These are phyloP conservation scores for Diorhabda sublineata DNA, from an alignment of 1,140 invertebrate species.

Conservation along the genomic window DNA sequence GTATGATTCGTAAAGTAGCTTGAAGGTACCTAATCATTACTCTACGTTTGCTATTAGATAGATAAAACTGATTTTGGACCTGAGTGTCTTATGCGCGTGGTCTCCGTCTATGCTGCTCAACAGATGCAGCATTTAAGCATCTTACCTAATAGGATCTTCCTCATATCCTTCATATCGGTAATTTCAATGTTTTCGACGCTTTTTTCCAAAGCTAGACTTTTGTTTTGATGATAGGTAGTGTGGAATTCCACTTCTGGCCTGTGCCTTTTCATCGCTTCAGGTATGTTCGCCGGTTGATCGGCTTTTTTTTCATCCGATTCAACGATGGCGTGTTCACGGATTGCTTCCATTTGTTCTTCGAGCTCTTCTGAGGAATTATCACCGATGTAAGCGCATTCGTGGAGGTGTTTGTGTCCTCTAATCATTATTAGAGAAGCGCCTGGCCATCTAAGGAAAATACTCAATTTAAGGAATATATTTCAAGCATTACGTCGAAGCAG, in stretches of 20 bases:
- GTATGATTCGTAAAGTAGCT: too few species aligned
- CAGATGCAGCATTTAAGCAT: too few species aligned
- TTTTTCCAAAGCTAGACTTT: conserved; percentile 28
- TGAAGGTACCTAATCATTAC: too few species aligned
- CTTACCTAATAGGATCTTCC: conserved; percentile 38
- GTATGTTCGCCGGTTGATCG: conserved; percentile 46
- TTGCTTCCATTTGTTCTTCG: conserved; percentile 58
- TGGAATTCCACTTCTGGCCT: conserved; percentile 47
- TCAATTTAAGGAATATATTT: neutral
- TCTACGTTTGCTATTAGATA: too few species aligned
- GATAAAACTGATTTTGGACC: too few species aligned
- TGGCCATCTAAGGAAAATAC: conserved; percentile 57
- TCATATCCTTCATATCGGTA: conserved; percentile 48
- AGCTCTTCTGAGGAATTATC: conserved; percentile 70
- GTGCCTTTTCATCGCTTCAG: conserved; percentile 50
- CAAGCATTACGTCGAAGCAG: neutral
- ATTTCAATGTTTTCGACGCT: conserved; percentile 41
- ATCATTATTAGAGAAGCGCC: conserved; percentile 72
- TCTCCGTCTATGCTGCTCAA: too few species aligned
- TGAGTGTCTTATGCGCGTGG: too few species aligned
- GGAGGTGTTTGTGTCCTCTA: conserved; percentile 68
- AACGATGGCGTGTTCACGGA: conserved; percentile 36
- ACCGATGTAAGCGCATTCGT: conserved; percentile 76
- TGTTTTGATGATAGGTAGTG: conserved; percentile 34
- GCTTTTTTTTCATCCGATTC: conserved; percentile 15